Evolutionary conservation across 2,888 invertebrate species (phyloP), one percentile per base, ranked within the genome.

Genomic region (Mesorhabditis spiculigera): DNA sequence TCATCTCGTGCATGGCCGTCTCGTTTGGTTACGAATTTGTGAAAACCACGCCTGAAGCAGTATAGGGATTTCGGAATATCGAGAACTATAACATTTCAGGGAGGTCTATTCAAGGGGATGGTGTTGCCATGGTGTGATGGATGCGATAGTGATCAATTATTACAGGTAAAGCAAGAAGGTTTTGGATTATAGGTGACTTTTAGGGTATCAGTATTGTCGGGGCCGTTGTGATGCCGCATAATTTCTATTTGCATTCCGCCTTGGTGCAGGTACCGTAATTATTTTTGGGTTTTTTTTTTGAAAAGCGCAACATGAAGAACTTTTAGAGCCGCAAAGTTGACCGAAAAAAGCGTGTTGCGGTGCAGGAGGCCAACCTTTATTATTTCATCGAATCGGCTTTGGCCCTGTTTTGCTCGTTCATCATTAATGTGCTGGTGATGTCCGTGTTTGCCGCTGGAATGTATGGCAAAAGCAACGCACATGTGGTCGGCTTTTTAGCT

Each of bases 171-270:
- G n/a, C 1, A 50, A 50, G 58, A 13, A 13, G 8, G 58, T 50
- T 50, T 50, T 50, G n/a, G 10, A 13, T 50, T 50, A 50, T 50
- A 28, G 28, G 28, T 28, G 58, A 3, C n/a, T 50, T 50, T 13
- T 87, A 87, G 74, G 87, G 86, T 13, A 87, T 88, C 4, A 87
- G 93, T 44, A 91, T 93, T 72, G 90, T 94, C 68, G 93, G 92
- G 42, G 92, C 92, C 65, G 92, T 93, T 45, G 93, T 94, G 75
- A 94, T 94, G 93, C 93, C 93, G 4, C 93, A 94, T 85, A 94
- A 94, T 88, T 89, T 94, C 70, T 94, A 93, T 86, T 89, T 94
- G 10, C 93, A 94, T 87, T 93, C 93, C 43, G 93, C 93, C 13
- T 89, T 94, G 71, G 93, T 93, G 61, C 93, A 93, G 89, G 92